Evolutionary conservation across 2,888 invertebrate genomes (phyloP).

Genomic region (Cyclophora albipunctata): DNA sequence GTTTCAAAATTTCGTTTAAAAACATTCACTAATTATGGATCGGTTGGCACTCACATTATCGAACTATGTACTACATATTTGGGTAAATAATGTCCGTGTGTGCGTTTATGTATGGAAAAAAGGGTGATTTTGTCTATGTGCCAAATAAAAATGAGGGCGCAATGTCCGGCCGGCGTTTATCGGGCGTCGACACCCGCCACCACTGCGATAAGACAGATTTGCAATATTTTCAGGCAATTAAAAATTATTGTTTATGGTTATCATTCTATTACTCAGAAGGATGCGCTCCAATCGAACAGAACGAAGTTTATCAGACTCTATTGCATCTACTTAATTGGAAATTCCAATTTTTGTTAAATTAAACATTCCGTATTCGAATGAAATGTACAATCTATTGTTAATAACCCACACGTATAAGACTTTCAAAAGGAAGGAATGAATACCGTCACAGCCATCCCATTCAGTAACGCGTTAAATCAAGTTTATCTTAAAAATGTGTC

Average conservation of each 20-base stretch:
- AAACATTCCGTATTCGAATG: too few relatives aligned
- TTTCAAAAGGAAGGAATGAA: too few relatives aligned
- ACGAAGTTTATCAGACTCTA: too few relatives aligned
- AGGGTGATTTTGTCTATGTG: slow-evolving; percentile 73
- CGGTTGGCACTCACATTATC: slow-evolving; percentile 26
- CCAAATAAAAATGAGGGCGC: slow-evolving; percentile 74
- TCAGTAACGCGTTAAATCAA: too few relatives aligned
- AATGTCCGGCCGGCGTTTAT: slow-evolving; percentile 71
- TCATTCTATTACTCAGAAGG: too few relatives aligned
- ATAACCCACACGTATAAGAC: too few relatives aligned
- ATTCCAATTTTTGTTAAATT: too few relatives aligned
- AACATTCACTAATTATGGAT: slow-evolving; percentile 70
- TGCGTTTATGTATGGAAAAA: slow-evolving; percentile 59
- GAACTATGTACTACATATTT: slow-evolving; percentile 19
- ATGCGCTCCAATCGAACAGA: too few relatives aligned
- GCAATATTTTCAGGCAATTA: slow-evolving; percentile 8
- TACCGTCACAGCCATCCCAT: too few relatives aligned
- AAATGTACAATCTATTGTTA: too few relatives aligned
- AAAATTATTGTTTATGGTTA: slow-evolving; percentile 9
- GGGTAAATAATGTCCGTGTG: slow-evolving; percentile 28
- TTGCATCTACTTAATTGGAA: too few relatives aligned
- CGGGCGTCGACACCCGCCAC: slow-evolving; percentile 24
- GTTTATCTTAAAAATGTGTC: background rate
- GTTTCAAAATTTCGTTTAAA: slow-evolving; percentile 50
- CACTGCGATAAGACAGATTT: slow-evolving; percentile 6